phyloP scores from a whole-genome alignment of 2,113 vertebrate genomes.

The Tylochromis polylepis region DNA sequence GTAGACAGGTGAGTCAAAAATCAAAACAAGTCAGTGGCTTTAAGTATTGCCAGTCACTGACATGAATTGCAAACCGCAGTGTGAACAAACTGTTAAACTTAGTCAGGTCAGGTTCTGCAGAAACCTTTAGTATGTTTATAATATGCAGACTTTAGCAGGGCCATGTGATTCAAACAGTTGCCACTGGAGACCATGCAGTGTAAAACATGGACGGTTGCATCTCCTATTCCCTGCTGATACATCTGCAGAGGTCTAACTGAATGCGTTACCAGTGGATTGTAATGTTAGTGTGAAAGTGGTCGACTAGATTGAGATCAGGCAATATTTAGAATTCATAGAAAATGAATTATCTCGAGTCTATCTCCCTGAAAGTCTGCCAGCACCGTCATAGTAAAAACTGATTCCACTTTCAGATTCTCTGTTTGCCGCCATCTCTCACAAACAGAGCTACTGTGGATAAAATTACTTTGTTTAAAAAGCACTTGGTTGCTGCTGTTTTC shows the following conservation, averaged over 20 bases:
- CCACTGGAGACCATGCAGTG: not conserved
- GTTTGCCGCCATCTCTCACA: not conserved
- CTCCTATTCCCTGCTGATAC: not conserved
- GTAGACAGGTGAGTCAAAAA: not conserved
- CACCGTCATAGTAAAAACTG: not conserved
- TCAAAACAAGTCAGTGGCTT: not conserved
- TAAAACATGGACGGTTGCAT: not conserved
- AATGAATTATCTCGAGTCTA: not conserved
- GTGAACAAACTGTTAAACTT: not conserved
- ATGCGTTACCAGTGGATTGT: no score
- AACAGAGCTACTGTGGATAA: not conserved
- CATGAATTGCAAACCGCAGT: not conserved
- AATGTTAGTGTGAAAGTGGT: not conserved
- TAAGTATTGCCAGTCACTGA: not conserved
- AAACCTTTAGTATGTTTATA: not conserved
- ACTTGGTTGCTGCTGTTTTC: not conserved
- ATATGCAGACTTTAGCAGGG: not conserved
- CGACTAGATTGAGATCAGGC: not conserved
- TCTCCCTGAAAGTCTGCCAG: not conserved
- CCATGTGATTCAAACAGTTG: not conserved
- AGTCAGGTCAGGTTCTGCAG: not conserved
- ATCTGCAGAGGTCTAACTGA: not conserved
- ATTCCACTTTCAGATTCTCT: not conserved
- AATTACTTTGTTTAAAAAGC: constrained; percentile 31
- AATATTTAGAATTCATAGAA: not conserved